phyloP scores from a whole-genome alignment of 2,113 vertebrate genomes.

The Dipodomys stephensi region DNA sequence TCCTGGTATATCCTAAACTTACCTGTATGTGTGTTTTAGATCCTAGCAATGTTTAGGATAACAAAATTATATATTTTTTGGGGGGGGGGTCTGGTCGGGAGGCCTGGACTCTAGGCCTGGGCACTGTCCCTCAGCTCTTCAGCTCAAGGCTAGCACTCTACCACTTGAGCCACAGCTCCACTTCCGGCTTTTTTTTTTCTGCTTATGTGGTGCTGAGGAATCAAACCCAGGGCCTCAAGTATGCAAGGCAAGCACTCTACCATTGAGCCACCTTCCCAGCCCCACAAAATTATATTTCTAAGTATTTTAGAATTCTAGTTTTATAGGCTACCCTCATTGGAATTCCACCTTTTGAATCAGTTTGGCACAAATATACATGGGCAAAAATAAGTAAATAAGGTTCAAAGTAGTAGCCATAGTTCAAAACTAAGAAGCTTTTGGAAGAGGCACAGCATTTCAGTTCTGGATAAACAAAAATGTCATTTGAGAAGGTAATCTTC shows the following conservation, averaged over 20 bases:
- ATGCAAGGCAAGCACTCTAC: no score
- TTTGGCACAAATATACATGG: conserved; percentile 48
- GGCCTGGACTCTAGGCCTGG: no score
- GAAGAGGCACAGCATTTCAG: not conserved
- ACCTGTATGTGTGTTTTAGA: not conserved
- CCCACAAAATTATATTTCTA: no score
- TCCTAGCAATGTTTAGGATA: not conserved
- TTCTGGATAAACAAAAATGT: conserved; percentile 34
- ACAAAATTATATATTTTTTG: not conserved
- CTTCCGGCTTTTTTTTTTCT: no score
- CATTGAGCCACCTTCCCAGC: no score
- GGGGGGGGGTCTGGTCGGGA: no score
- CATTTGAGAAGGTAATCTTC: conserved; percentile 30
- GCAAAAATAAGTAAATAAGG: not conserved
- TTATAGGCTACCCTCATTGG: conserved; percentile 37
- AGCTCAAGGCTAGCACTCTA: no score
- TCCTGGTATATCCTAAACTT: conserved; percentile 20
- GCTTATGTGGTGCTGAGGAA: no score
- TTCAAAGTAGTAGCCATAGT: conserved; percentile 5
- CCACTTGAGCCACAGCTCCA: no score
- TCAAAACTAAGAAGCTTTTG: conserved; percentile 31
- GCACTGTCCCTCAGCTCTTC: no score
- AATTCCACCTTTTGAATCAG: conserved; percentile 44
- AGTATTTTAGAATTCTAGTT: conserved; percentile 39
- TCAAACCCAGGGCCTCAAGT: no score